phyloP scores from a whole-genome alignment of 2,113 vertebrate genomes.

The Podocnemis expansa region DNA sequence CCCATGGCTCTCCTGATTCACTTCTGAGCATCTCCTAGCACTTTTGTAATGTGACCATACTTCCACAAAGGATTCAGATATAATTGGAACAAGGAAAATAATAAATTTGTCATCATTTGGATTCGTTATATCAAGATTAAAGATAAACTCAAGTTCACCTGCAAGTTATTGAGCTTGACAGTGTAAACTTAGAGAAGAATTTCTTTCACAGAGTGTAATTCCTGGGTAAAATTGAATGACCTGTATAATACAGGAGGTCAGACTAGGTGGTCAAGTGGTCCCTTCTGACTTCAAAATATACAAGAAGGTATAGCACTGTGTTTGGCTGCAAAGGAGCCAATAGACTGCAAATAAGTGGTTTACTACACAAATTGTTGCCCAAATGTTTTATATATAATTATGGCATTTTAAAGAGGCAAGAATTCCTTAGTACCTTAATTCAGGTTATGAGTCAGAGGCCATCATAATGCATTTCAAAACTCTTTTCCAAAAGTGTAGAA shows the following conservation, averaged over 20 bases:
- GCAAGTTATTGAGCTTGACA: background rate
- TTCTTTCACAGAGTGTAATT: background rate
- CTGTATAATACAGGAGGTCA: background rate
- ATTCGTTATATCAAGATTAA: background rate
- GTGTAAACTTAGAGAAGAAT: background rate
- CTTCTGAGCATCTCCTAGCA: background rate
- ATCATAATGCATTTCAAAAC: background rate
- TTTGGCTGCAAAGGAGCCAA: background rate
- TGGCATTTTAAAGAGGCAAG: background rate
- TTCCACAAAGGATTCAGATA: background rate
- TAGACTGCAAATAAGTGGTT: background rate
- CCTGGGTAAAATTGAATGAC: background rate
- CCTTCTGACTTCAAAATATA: background rate
- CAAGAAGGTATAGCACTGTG: background rate
- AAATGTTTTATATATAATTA: background rate
- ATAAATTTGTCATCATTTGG: background rate
- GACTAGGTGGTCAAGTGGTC: background rate
- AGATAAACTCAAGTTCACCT: background rate
- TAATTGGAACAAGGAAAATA: background rate
- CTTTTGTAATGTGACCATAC: background rate
- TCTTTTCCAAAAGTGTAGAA: background rate
- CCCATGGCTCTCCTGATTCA: background rate
- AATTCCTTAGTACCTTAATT: background rate
- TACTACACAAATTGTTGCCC: background rate
- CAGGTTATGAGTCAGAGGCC: background rate